Evolutionary conservation across 2,888 invertebrate species (phyloP), one percentile per base, ranked within the genome.

Genomic region (Xylophagus ater): DNA sequence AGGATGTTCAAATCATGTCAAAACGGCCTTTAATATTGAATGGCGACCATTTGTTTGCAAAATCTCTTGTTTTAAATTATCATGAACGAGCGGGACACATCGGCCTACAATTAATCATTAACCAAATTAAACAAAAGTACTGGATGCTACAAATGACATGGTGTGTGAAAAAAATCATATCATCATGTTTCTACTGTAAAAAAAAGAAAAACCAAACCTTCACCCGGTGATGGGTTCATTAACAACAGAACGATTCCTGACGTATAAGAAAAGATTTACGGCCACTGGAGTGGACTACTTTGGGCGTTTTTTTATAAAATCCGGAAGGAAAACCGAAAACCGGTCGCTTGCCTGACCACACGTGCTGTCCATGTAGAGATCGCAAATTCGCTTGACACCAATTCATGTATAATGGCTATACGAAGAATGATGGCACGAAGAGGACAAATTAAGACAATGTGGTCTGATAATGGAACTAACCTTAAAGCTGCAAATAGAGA

Each of bases 171-270:
- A 38, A 34, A 10, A 25, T 35, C 3, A 19, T 42, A 3, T 32
- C 24, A 4, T 12, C 25, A 15, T 37, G 43, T 24, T 18, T 28
- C 5, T 36, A 32, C 25, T 43, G 43, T 15, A 23, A 32, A 19
- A 28, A 37, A 34, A n/a, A 31, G 15, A 20, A 31, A 33, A 18
- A 19, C 37, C 12, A 42, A 29, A 41, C 36, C 1, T 26, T 31
- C 36, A 35, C 18, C 53, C 49, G 31, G 13, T 47, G 7, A 54
- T 53, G 51, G 52, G 49, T 12, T 18, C 47, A 10, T 41, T 53
- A 14, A 53, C 53, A 10, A 19, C 12, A 9, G 35, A 44, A 10
- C 18, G 53, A 29, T 49, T 49, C 2, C 37, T 21, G 7, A 46
- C 49, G 10, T 14, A 40, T 13, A 6, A 14, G 17, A 38, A 37